Evolutionary conservation across 2,113 vertebrate species (phyloP), one percentile per base, ranked within the genome.

Genomic region (Corydoras maculifer): DNA sequence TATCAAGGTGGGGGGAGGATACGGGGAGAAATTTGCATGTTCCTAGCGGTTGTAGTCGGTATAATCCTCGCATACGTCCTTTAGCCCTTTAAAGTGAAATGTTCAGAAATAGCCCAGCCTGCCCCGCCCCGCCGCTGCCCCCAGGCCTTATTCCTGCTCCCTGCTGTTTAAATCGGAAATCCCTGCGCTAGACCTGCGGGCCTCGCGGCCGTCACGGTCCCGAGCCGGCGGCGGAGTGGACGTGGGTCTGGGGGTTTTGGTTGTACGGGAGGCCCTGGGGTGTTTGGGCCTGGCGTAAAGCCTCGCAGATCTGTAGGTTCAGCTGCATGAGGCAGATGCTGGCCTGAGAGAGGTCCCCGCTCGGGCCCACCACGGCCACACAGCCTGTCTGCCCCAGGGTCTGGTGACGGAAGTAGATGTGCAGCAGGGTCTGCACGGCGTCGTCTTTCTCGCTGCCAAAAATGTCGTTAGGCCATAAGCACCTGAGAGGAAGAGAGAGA

Each of bases 351-450:
- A 93, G 91, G 73, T 98, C 94, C 76, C 94, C 90, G 86, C 94
- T 94, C 63, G 92, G 93, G 64, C 95, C 94, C 29, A 98, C 89
- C 13, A 99, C 90, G 0, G 96, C 96, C 30, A 99, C 82, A 86
- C 93, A 96, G 57, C 97, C 97, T 0, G 95, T 97, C 72, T 96
- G 96, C 72, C 97, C 97, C 79, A 99, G 87, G 0, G 94, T 97
- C 88, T 98, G 95, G 84, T 99, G 97, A 31, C 97, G 93, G 87
- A 99, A 99, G 86, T 95, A 97, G 74, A 99, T 97, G 83, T 97
- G 95, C 82, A 99, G 83, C 62, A 99, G 79, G 0, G 97, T 99
- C 82, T 94, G 93, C 75, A 99, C 89, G 0, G 95, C 92, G 69
- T 98, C 86, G 8, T 98, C 97, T 2, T 89, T 89, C 69, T 91